Conservation (phyloP, 1,140 invertebrate species). For the Leptopilina clavipes region DNA sequence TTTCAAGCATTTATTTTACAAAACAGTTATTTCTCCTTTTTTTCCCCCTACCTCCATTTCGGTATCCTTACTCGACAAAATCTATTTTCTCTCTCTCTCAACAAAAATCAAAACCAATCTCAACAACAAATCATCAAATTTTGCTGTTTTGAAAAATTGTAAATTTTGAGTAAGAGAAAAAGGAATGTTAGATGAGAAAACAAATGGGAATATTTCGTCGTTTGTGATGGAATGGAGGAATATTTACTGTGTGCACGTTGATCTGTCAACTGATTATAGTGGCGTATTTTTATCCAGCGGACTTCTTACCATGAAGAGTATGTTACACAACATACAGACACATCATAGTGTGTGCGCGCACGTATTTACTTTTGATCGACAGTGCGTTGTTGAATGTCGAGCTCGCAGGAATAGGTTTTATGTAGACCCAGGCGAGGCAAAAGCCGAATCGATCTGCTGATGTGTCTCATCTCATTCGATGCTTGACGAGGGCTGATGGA, state of each 20-base stretch:
- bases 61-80: neutral
- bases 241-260: constrained; percentile 65
- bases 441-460: constrained; percentile 71
- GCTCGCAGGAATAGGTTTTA: constrained; percentile 58
- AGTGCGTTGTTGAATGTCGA: constrained; percentile 42
- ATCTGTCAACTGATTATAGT: constrained; percentile 66
- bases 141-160: no score
- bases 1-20: no score
- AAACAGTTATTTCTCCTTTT: neutral
- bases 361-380: constrained; percentile 31
- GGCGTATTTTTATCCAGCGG: constrained; percentile 56
- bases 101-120: no score
- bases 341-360: constrained; percentile 37
- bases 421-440: constrained; percentile 44
- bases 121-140: neutral
- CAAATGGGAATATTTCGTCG: no score
- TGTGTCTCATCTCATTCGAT: constrained; percentile 65
- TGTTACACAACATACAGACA: constrained; percentile 28
- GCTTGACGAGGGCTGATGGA: constrained; percentile 74
- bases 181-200: no score
- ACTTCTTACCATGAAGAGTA: constrained; percentile 48
- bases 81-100: neutral
- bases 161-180: no score
- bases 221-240: constrained; percentile 44
- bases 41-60: neutral